A percentile compares a stretch with the other conserved stretches of the same genome.
Evolutionary conservation across 2,888 invertebrate species (phyloP).

Genomic region (Sipha maydis): DNA sequence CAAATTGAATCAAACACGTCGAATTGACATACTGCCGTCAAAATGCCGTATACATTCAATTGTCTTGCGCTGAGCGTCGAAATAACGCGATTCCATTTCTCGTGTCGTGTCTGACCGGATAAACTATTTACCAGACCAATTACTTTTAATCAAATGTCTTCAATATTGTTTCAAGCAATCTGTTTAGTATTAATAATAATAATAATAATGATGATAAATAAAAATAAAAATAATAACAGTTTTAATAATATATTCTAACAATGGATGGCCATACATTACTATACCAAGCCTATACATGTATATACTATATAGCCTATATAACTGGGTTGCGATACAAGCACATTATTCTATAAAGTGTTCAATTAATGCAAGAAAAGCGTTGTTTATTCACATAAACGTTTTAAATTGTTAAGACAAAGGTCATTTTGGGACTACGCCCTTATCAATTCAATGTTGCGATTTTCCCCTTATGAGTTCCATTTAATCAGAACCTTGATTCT

Average conservation of each 20-base stretch:
- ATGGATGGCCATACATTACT: background rate
- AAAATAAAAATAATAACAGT: too few species aligned
- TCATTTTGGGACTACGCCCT: slow-evolving; percentile 7
- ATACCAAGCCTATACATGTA: too few species aligned
- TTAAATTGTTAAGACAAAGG: slow-evolving; percentile 13
- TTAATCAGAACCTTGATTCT: slow-evolving; percentile 30
- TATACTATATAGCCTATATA: background rate
- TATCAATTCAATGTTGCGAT: slow-evolving; percentile 13
- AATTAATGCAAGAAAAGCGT: background rate
- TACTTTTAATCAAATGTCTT: background rate
- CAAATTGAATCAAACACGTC: too few species aligned
- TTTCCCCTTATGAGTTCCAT: background rate
- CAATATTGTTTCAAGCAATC: background rate
- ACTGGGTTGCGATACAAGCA: background rate
- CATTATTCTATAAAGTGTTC: background rate
- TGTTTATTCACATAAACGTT: background rate
- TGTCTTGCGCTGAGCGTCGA: too few species aligned
- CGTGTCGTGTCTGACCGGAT: background rate
- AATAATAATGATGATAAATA: background rate
- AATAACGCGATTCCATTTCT: too few species aligned
- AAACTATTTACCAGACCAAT: background rate
- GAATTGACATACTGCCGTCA: too few species aligned
- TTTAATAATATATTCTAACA: too few species aligned
- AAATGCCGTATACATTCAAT: too few species aligned
- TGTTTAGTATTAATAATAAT: background rate